These are phyloP conservation scores for Apamea monoglypha DNA, from an alignment of 2,888 invertebrate species.

Conservation along the genomic window DNA sequence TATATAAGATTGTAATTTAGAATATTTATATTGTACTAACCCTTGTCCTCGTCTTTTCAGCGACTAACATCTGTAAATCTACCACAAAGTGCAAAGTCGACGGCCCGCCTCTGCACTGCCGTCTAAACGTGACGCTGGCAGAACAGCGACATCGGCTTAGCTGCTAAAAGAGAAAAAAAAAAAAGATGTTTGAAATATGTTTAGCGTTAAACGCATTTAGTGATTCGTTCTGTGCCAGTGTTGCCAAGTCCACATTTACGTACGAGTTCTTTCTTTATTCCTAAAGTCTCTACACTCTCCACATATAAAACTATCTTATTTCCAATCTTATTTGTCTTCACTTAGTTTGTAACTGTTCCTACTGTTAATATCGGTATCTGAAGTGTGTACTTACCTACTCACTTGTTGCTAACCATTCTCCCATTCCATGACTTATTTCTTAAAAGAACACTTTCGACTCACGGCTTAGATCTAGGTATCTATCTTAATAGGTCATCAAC, in stretches of 20 bases:
- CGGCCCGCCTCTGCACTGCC: neutral
- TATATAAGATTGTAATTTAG: neutral
- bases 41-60: neutral
- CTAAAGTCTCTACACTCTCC: neutral
- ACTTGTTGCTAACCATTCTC: constrained; percentile 1
- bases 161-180: neutral
- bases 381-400: constrained; percentile 18
- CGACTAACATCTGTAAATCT: neutral
- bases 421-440: neutral
- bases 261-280: neutral
- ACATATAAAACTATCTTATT: constrained; percentile 38
- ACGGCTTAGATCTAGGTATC: no score
- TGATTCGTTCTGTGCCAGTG: neutral
- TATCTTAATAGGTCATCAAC: no score
- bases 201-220: no score
- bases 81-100: neutral
- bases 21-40: neutral
- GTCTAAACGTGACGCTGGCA: neutral
- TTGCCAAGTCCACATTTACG: neutral
- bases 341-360: constrained; percentile 18
- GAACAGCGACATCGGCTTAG: neutral
- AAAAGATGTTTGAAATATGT: no score
- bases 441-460: neutral
- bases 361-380: constrained; percentile 1
- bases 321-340: constrained; percentile 40